Base-by-base conservation (phyloP, 2,888 invertebrate species). In the Caradrina kadenii region DNA sequence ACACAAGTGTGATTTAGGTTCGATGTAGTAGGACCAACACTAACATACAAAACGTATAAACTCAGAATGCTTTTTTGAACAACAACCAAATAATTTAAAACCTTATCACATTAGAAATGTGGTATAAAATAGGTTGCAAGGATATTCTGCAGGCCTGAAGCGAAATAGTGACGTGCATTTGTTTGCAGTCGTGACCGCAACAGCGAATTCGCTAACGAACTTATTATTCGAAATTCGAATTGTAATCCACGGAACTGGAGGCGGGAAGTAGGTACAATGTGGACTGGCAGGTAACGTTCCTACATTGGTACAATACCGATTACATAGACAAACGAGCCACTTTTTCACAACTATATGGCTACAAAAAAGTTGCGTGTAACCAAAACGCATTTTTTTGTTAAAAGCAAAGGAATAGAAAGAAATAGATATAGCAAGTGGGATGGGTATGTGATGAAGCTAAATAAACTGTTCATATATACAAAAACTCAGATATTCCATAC, bases 141-240 rank as follows among this genome's bases (percentile, higher is more conserved):
- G 8, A 52, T 58, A 87, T 88, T 87, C 83, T 83, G 83, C 80
- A 48, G 62, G 82, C 85, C 82, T 72, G 81, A 81, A 85, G 87
- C 86, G 63, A 80, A 87, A 89, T 86, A 86, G 89, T 91, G 91
- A 89, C 86, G 88, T 86, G 87, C 82, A 79, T 85, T 86, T 87
- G 86, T 86, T 87, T 86, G 71, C 78, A 75, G 76, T 82, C 77
- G 86, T 84, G 84, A 88, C 91, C 91, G 85, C 90, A 90, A 85
- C 86, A 86, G 87, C 83, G 89, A 87, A 89, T 88, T 83, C 86
- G 80, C 92, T 92, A 92, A 92, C 92, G 91, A 92, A 92, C 92
- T 92, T 92, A 92, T 91, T 91, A 92, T 92, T 91, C 88, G 83
- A 80, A 87, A 83, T 89, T 87, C 85, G 86, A 85, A 88, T 86